phyloP scores from a whole-genome alignment of 2,888 invertebrate species.

The Campoletis raptor region DNA sequence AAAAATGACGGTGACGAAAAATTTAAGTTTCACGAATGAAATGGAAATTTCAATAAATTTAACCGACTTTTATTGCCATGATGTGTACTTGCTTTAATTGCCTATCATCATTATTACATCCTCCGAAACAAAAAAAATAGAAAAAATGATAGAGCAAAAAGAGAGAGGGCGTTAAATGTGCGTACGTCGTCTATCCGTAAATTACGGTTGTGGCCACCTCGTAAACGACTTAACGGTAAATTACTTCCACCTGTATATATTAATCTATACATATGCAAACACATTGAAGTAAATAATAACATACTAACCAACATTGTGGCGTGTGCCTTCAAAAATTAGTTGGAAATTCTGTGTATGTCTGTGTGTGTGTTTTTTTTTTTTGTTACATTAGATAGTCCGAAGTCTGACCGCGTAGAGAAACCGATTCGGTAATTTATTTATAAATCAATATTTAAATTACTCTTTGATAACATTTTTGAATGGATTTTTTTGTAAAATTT shows the following conservation, averaged over 20 bases:
- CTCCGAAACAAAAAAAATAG: conserved; percentile 1
- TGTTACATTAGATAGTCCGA: not conserved
- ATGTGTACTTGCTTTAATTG: not conserved
- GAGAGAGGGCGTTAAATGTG: conserved; percentile 24
- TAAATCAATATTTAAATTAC: not conserved
- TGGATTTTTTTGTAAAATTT: not conserved
- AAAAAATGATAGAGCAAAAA: conserved; percentile 14
- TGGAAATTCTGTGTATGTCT: not conserved
- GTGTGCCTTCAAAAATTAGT: conserved; percentile 11
- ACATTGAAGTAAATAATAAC: conserved; percentile 73
- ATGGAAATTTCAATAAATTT: not conserved
- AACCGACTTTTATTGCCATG: not conserved
- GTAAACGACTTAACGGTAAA: conserved; percentile 58
- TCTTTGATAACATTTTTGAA: not conserved
- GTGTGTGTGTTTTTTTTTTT: not conserved
- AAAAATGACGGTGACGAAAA: not conserved
- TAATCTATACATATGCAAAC: conserved; percentile 59
- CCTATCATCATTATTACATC: not conserved
- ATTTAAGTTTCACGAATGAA: not conserved
- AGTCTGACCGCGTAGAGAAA: not conserved
- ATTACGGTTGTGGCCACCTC: conserved; percentile 44
- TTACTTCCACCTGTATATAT: conserved; percentile 35
- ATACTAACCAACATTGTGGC: conserved; percentile 76
- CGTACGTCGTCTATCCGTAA: conserved; percentile 39
- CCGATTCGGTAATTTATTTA: not conserved